Evolutionary conservation across 1,140 invertebrate species (phyloP).

Genomic region (Lanistes nyassanus): DNA sequence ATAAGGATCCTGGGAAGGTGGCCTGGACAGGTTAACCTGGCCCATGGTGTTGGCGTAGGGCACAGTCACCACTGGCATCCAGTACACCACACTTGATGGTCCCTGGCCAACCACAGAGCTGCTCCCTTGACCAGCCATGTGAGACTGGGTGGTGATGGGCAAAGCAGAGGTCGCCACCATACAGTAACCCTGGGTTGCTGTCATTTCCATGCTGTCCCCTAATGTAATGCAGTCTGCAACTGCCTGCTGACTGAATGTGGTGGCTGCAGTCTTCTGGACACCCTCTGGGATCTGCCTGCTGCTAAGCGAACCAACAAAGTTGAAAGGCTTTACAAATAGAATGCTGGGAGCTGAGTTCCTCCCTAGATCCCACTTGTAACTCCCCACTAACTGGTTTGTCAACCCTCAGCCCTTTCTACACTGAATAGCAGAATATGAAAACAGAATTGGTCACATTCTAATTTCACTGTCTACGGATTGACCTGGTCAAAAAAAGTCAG

Average conservation of each 20-base stretch:
- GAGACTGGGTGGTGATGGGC: conserved; percentile 7
- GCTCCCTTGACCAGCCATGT: conserved; percentile 6
- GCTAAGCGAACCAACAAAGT: neutral
- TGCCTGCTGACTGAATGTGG: neutral
- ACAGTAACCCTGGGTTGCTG: neutral
- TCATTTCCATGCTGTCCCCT: neutral
- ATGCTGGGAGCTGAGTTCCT: too few relatives aligned
- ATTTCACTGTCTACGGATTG: too few relatives aligned
- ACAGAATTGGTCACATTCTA: too few relatives aligned
- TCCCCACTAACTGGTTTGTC: too few relatives aligned
- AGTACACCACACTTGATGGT: conserved; percentile 19
- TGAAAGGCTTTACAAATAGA: too few relatives aligned
- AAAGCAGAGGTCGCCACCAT: conserved; percentile 23
- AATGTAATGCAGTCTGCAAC: conserved; percentile 7
- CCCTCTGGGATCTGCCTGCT: neutral
- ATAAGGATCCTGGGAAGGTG: conserved; percentile 50
- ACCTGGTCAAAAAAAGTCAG: too few relatives aligned
- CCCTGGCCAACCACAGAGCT: conserved; percentile 2
- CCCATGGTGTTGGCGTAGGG: conserved; percentile 50
- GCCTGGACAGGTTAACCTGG: conserved; percentile 51
- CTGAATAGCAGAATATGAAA: too few relatives aligned
- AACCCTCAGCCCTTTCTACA: too few relatives aligned
- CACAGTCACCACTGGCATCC: conserved; percentile 38
- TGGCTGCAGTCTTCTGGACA: neutral
- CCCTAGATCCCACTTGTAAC: too few relatives aligned